Evolutionary conservation across 1,140 invertebrate species (phyloP).

Genomic region (Ceratosolen solmsi): DNA sequence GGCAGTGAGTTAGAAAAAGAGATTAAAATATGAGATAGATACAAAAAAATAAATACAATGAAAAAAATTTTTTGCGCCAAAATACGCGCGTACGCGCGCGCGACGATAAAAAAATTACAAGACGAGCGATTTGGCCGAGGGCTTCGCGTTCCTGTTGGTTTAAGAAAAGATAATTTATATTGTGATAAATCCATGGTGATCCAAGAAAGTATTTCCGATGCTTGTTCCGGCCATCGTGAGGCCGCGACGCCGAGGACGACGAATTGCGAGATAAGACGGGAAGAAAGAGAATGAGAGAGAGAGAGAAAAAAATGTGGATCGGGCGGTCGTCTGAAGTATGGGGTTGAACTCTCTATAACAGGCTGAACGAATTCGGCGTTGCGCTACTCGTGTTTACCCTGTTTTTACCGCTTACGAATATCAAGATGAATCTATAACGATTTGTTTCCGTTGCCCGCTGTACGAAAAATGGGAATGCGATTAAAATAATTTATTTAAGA

Average conservation of each 20-base stretch:
- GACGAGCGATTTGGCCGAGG: slow-evolving; percentile 59
- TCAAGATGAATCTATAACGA: slow-evolving; percentile 16
- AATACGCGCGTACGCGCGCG: not conserved
- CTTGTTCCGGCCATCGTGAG: slow-evolving; percentile 57
- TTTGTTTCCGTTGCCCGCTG: not conserved
- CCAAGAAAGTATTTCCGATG: slow-evolving; percentile 73
- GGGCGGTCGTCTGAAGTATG: slow-evolving; percentile 16
- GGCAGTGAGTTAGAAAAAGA: not conserved
- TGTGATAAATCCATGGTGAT: slow-evolving; percentile 74
- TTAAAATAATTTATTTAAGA: not conserved
- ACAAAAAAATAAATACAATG: not conserved
- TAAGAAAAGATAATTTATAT: slow-evolving; percentile 64
- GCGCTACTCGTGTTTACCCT: slow-evolving; percentile 32
- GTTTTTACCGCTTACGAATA: not conserved
- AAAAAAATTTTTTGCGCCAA: slow-evolving; percentile 13
- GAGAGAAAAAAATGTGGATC: slow-evolving; percentile 18
- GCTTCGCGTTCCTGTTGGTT: slow-evolving; percentile 66
- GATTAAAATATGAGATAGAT: not conserved
- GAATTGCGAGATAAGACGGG: slow-evolving; percentile 29
- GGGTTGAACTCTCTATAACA: slow-evolving; percentile 28
- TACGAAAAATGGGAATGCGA: too few relatives aligned
- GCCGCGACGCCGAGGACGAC: slow-evolving; percentile 20
- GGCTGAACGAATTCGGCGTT: slow-evolving; percentile 44
- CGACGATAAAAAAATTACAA: slow-evolving; percentile 32
- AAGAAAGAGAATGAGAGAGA: slow-evolving; percentile 21